Evolutionary conservation across 1,140 invertebrate genomes (phyloP), one percentile per base, ranked within the genome.

Genomic region (Mactra quadrangularis): DNA sequence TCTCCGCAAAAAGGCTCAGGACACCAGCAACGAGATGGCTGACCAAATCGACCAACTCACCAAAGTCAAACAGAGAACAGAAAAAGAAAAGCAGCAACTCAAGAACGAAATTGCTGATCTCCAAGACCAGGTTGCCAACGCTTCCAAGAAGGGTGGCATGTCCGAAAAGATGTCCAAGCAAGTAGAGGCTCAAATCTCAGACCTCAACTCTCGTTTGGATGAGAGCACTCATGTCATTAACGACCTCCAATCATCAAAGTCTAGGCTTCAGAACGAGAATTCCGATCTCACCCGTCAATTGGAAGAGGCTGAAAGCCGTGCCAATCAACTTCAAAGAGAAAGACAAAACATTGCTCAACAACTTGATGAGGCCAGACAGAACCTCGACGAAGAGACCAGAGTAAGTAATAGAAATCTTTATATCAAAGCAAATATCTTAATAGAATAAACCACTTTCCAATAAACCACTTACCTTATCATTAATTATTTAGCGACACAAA

Each of bases 11-110:
- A 99, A 99, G 95, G 97, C 99, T 95, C 99, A 99, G 93, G 99
- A 99, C 94, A 97, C 98, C 91, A 97, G 99, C 90, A 93, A 90
- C 82, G 92, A 92, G 96, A 97, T 99, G 96, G 97, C 97, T 89
- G 99, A 99, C 94, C 98, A 99, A 94, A 97, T 99, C 92, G 99
- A 99, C 94, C 98, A 99, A 93, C 96, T 99, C 91, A 99, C 99
- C 96, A 99, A 99, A 94, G 95, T 98, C 92, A 99, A 99, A 95
- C 97, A 97, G 93, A 99, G 98, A 96, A 96, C 97, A 93, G 98
- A 99, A 95, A 99, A 99, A 94, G 98, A 99, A 94, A 97, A 97
- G 91, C 95, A 96, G 87, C 96, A 96, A 94, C 96, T 97, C 94
- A 96, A 97, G 94, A 96, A 96, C 92, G 98, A 99, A 94, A 94